Percentiles rank a stretch among this genome's conserved stretches.
These are phyloP conservation scores for Pyralis farinalis DNA, from an alignment of 2,888 invertebrate genomes.

Conservation along the genomic window DNA sequence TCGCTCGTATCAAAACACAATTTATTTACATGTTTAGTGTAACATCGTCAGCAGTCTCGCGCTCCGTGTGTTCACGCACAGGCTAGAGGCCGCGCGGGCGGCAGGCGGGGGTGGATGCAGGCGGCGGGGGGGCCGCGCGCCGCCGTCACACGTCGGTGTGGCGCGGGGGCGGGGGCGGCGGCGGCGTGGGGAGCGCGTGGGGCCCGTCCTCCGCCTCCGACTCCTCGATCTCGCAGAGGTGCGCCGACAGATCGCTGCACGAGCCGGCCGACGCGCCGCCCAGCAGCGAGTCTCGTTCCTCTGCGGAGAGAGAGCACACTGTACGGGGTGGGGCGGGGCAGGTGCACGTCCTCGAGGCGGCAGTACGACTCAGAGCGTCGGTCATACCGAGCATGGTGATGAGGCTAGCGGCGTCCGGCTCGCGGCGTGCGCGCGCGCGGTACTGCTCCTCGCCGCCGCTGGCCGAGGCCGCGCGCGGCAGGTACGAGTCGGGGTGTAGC, in stretches of 20 bases:
- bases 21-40: no score
- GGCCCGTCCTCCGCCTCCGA: conserved; percentile 86
- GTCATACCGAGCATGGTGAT: conserved; percentile 85
- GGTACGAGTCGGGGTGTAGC: conserved; percentile 91
- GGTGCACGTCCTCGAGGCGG: no score
- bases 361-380: no score
- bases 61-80: no score
- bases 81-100: not conserved
- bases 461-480: conserved; percentile 68
- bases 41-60: no score
- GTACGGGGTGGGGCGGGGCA: not conserved
- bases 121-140: conserved; percentile 33
- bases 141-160: conserved; percentile 65
- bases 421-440: conserved; percentile 55
- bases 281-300: conserved; percentile 88
- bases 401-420: conserved; percentile 84
- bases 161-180: conserved; percentile 24
- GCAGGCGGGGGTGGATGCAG: conserved; percentile 11
- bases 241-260: conserved; percentile 92
- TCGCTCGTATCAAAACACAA: no score
- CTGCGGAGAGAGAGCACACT: conserved; percentile 39
- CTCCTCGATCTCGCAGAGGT: conserved; percentile 96
- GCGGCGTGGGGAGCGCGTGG: conserved; percentile 27
- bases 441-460: conserved; percentile 63
- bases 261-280: conserved; percentile 82